Evolutionary conservation across 2,888 invertebrate genomes (phyloP), one percentile per base, ranked within the genome.

Genomic region (Hirtodrosophila trivittata): DNA sequence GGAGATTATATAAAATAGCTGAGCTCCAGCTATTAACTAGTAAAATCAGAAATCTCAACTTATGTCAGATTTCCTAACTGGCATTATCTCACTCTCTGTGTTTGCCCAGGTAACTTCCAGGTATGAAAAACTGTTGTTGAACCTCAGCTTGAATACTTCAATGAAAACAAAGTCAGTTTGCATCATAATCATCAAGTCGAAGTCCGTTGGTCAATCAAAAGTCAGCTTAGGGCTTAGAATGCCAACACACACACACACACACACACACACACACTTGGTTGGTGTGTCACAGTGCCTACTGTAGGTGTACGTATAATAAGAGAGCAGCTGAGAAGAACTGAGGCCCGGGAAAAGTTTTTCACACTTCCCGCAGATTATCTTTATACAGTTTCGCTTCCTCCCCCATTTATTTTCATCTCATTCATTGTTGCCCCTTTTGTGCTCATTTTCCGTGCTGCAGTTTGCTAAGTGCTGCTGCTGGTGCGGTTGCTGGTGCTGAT

Each of bases 311-410:
- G n/a, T n/a, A n/a, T n/a, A n/a, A n/a, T n/a, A n/a, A n/a, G n/a
- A n/a, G n/a, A n/a, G n/a, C n/a, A n/a, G n/a, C n/a, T n/a, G n/a
- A 7, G 5, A 1, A 28, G 28, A 57, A 37, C 35, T 21, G 35
- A 42, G 30, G n/a, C 32, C 12, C 63, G 54, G 28, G 12, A 49
- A 66, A 65, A 28, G 46, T 52, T 52, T 14, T 67, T 57, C 49
- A 37, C 68, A 73, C 74, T 73, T 70, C 51, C 33, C 47, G 51
- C 55, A 62, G 73, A 73, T 73, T 70, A 67, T 70, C 62, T 72
- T 35, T 67, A 41, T 52, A 35, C 33, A 43, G 39, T 55, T 25
- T 26, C 28, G 13, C 35, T 26, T 10, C 28, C 26, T 26, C 18
- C 21, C 6, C 9, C 7, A 7, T 37, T n/a, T 33, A 32, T 33